Evolutionary conservation across 2,888 invertebrate species (phyloP).

Genomic region (Diadromus collaris): DNA sequence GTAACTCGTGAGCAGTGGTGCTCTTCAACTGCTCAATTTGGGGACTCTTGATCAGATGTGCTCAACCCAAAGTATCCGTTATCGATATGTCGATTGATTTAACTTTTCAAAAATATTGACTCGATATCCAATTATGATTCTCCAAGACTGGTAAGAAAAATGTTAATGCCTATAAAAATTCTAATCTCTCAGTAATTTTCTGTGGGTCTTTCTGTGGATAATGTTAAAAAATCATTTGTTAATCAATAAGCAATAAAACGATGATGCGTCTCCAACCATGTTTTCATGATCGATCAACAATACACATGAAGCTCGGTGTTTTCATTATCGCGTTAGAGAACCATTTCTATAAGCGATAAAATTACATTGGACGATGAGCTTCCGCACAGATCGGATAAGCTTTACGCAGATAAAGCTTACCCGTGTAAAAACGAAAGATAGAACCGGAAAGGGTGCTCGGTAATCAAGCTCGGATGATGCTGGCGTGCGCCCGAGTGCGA

Average conservation of each 20-base stretch:
- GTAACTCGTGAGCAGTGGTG: not conserved
- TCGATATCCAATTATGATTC: no score
- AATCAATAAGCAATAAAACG: not conserved
- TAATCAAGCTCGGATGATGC: slow-evolving; percentile 26
- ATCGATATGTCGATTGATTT: not conserved
- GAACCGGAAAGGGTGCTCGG: slow-evolving; percentile 1
- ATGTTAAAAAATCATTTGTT: not conserved
- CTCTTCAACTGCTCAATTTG: not conserved
- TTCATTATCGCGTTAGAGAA: not conserved
- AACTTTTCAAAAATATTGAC: no score
- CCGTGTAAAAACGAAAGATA: not conserved
- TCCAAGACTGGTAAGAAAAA: no score
- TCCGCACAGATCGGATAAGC: not conserved
- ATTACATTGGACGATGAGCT: not conserved
- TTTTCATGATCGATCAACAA: not conserved
- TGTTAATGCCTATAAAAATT: no score
- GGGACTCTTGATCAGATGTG: not conserved
- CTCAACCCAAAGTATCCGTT: not conserved
- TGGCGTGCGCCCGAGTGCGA: slow-evolving; percentile 37
- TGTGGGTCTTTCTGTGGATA: not conserved
- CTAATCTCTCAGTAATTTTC: not conserved
- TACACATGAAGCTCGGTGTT: not conserved
- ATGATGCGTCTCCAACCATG: not conserved
- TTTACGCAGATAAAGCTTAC: not conserved
- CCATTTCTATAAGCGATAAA: not conserved